Evolutionary conservation across 2,797 vertebrate species (phyloP), one percentile per base, ranked within the genome.

Genomic region (Rhinichthys osculus): DNA sequence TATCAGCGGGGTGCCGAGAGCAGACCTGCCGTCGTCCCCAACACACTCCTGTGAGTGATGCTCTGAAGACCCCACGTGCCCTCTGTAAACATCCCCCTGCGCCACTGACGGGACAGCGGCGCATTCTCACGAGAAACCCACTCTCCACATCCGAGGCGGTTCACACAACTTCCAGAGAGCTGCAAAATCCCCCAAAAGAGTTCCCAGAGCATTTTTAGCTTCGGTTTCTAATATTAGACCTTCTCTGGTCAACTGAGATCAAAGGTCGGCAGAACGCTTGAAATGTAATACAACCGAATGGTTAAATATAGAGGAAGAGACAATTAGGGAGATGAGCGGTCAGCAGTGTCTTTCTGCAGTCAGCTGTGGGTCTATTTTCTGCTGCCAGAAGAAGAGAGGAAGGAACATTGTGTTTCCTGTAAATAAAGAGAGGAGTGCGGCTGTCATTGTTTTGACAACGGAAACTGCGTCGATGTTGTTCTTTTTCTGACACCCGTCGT

Each of bases 121-220:
- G 87, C 91, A 94, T 96, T 96, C 96, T 96, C 96, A 96, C 91
- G 96, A 95, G 96, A 96, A 97, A 96, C 90, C 59, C 90, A 81
- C 87, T 86, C 89, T 92, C 90, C 89, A 89, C 85, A 86, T 95
- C 95, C 94, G 82, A 30, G 81, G 19, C n/a, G 5, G 66, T 83
- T 86, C 90, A 94, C 93, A 94, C 95, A 94, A 95, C 93, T 84
- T 85, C 64, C 73, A 84, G 33, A 62, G 47, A 74, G 38, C 94
- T 90, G 33, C 86, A 50, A 90, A 91, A 91, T 92, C 89, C 92
- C 91, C 90, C 87, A 47, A 76, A 88, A 92, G 91, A 94, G 92
- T 95, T 96, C 96, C 94, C 95, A 95, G 94, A 93, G 92, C 94
- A 92, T 92, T 93, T 95, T 94, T 95, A 96, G 95, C 85, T 91